Evolutionary conservation across 2,113 vertebrate genomes (phyloP).

Genomic region (Ophiodon elongatus): DNA sequence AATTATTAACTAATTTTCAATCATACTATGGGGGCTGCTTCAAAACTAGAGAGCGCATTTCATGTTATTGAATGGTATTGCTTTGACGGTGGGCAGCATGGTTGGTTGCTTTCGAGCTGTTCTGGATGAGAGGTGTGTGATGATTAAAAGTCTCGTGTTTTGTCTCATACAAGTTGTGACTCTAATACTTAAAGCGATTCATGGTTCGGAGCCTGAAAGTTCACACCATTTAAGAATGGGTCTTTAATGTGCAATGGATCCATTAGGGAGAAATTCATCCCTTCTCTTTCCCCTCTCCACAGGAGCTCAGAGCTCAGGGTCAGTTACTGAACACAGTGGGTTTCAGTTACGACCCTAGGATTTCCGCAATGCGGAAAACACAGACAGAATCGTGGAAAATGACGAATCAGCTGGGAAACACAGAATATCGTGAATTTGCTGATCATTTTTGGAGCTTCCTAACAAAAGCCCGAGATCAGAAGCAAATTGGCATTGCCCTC

Average conservation of each 20-base stretch:
- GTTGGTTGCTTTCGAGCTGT: not conserved
- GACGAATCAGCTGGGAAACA: not conserved
- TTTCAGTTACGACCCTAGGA: not conserved
- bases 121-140: not conserved
- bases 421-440: not conserved
- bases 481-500: not conserved
- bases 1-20: conserved; percentile 76
- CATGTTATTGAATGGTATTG: conserved; percentile 43
- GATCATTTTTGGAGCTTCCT: not conserved
- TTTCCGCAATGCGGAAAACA: not conserved
- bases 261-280: conserved; percentile 1
- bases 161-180: not conserved
- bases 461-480: not conserved
- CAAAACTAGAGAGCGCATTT: conserved; percentile 49
- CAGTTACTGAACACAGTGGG: not conserved
- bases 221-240: not conserved
- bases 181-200: not conserved
- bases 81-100: not conserved
- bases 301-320: conserved; percentile 40
- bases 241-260: conserved; percentile 26
- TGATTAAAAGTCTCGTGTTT: not conserved
- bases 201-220: not conserved
- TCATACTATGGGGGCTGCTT: conserved; percentile 44
- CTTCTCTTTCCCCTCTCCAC: not conserved
- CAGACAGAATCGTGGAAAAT: not conserved